phyloP scores from a whole-genome alignment of 2,888 invertebrate genomes.

The Cheilosia vulpina region DNA sequence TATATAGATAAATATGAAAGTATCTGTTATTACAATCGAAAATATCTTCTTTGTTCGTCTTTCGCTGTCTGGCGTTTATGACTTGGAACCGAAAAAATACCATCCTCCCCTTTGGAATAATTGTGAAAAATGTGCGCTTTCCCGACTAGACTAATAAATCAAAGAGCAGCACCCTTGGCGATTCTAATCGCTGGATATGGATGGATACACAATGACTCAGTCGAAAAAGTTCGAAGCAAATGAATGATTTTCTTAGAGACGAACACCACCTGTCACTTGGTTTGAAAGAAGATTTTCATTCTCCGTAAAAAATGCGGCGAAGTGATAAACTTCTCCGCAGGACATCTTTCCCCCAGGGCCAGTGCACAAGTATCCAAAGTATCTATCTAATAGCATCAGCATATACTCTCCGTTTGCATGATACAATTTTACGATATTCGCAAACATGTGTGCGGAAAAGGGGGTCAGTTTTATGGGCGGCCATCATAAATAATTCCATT shows the following conservation, averaged over 20 bases:
- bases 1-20: background rate
- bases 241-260: background rate
- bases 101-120: background rate
- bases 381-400: background rate
- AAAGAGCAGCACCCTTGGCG: background rate
- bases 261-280: background rate
- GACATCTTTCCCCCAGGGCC: no score
- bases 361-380: no score
- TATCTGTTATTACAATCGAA: conserved; percentile 5
- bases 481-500: background rate
- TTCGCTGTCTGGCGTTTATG: background rate
- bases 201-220: background rate
- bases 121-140: background rate
- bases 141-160: conserved; percentile 23
- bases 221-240: background rate
- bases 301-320: no score
- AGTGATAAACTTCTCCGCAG: no score
- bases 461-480: background rate
- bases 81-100: background rate
- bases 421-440: background rate
- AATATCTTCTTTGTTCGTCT: conserved; percentile 2
- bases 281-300: no score
- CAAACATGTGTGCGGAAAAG: background rate
- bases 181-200: background rate
- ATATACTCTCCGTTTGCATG: background rate